These are phyloP conservation scores for Odocoileus virginianus DNA, from an alignment of 2,113 vertebrate genomes.

Conservation along the genomic window DNA sequence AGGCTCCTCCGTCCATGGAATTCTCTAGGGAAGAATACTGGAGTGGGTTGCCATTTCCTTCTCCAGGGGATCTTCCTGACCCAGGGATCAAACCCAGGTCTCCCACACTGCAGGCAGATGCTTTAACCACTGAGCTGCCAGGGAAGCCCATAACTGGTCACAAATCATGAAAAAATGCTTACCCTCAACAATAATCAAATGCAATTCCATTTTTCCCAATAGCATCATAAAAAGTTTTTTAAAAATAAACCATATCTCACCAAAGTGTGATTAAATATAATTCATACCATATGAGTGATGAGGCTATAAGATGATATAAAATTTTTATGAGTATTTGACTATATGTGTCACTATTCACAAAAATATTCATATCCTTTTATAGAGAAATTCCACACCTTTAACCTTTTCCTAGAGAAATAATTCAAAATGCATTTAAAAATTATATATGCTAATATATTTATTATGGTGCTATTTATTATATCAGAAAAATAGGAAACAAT, in stretches of 20 bases:
- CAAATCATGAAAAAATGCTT: background rate
- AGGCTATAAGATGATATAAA: background rate
- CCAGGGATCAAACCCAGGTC: too few relatives aligned
- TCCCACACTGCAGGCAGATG: too few relatives aligned
- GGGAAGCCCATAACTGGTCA: background rate
- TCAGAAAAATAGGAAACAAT: background rate
- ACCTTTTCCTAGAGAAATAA: background rate
- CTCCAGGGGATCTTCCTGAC: too few relatives aligned
- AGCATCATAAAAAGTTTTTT: background rate
- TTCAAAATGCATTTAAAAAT: background rate
- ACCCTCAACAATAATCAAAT: background rate
- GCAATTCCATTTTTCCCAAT: background rate
- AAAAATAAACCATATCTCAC: background rate
- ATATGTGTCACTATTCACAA: background rate
- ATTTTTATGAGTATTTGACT: background rate
- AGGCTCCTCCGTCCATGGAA: too few relatives aligned
- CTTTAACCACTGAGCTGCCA: too few relatives aligned
- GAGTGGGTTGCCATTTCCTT: too few relatives aligned
- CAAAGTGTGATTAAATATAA: background rate
- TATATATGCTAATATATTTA: background rate
- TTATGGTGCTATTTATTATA: background rate
- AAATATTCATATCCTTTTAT: background rate
- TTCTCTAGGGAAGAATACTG: too few relatives aligned
- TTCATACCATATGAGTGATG: background rate
- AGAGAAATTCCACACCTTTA: background rate